Base-by-base conservation (phyloP, 1,140 invertebrate genomes). In the Samia ricini region DNA sequence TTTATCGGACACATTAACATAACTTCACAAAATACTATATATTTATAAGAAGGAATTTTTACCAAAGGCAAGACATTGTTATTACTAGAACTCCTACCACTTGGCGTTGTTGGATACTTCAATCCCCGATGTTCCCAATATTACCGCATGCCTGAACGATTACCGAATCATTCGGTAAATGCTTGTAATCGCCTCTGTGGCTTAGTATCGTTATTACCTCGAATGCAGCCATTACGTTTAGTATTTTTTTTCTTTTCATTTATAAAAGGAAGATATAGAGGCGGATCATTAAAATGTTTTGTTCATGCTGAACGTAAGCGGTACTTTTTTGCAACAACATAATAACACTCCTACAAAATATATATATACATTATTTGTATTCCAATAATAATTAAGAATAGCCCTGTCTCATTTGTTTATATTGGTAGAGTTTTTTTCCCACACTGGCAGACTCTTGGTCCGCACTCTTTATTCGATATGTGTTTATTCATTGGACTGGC, bases 101-200 rank as follows among this genome's bases (percentile, higher is more conserved):
- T 60, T 62, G 63, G 63, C 65, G 36, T 71, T n/a, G n/a, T n/a
- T 63, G 67, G 64, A 67, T 68, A 72, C 66, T 57, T 61, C 64
- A 65, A 80, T 82, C 81, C 76, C 77, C 69, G 56, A 78, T 78
- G 72, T 77, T 72, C 72, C 70, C 69, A 74, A 79, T 79, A 82
- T 79, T 77, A 78, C 72, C 75, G 74, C 76, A 66, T 74, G 70
- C 61, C 15, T n/a, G 66, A 74, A 74, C 74, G 78, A 86, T 85
- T 85, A 85, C 83, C 72, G 72, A 83, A 82, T 87, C 76, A 78
- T 83, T 73, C 72, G 72, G 84, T 86, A 87, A 88, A 84, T 66
- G 77, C 72, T 72, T 83, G 85, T 86, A 86, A 88, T 86, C 79
- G 74, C 82, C 77, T 77, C 73, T 63, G 77, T 64, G 67, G 74